Conservation (phyloP, 2,797 vertebrate genomes). For the Cuniculus paca region DNA sequence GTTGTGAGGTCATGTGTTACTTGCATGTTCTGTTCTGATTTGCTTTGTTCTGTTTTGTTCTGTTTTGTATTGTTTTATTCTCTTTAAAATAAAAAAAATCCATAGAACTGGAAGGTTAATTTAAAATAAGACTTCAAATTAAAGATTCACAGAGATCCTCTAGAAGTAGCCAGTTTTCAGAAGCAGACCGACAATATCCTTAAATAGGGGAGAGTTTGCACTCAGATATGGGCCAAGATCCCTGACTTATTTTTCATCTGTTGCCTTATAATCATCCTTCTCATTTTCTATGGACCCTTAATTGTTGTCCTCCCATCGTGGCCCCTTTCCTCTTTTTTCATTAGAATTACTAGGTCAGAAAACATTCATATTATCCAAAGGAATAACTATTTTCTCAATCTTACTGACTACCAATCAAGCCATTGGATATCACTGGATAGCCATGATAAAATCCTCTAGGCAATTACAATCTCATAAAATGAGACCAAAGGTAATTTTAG, state of each 20-base stretch:
- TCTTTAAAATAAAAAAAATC: no score
- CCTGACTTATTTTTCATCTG: constrained; percentile 54
- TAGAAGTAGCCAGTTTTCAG: constrained; percentile 1
- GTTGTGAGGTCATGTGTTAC: no score
- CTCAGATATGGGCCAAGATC: background rate
- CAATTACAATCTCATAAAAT: constrained; percentile 33
- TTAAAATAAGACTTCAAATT: background rate
- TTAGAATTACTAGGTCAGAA: constrained; percentile 19
- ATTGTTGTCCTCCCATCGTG: background rate
- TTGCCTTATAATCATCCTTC: constrained; percentile 16
- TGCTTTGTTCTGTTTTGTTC: no score
- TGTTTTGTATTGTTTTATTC: no score
- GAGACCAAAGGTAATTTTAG: background rate
- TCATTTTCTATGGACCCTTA: background rate
- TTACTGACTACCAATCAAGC: background rate
- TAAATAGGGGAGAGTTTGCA: background rate
- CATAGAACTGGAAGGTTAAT: background rate
- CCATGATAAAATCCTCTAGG: background rate
- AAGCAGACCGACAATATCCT: background rate
- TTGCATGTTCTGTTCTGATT: no score
- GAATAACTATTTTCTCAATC: background rate
- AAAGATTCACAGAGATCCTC: background rate
- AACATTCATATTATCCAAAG: constrained; percentile 52
- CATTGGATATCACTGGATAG: background rate
- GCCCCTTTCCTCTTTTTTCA: constrained; percentile 16